Conservation (phyloP, 2,797 vertebrate genomes). For the Sparidentex hasta region DNA sequence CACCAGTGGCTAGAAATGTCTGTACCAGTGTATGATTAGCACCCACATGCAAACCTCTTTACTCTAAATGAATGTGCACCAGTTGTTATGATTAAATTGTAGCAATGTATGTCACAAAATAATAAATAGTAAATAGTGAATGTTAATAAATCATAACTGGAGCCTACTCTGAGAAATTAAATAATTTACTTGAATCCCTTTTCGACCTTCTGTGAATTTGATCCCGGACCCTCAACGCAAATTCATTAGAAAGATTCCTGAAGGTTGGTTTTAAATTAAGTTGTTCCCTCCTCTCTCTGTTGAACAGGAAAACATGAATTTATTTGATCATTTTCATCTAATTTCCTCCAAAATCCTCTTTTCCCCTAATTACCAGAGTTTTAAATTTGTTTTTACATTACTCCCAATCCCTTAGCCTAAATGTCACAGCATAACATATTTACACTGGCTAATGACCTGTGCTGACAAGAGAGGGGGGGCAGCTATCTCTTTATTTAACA, state of each 20-base stretch:
- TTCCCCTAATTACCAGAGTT: slow-evolving; percentile 43
- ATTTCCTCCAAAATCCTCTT: slow-evolving; percentile 28
- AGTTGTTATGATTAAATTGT: slow-evolving; percentile 13
- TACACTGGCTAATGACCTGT: slow-evolving; percentile 75
- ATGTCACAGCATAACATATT: slow-evolving; percentile 72
- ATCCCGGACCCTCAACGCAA: slow-evolving; percentile 13
- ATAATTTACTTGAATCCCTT: slow-evolving; percentile 25
- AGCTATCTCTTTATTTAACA: slow-evolving; percentile 69
- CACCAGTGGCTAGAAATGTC: background rate
- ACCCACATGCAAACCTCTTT: slow-evolving; percentile 10
- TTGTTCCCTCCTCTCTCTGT: slow-evolving; percentile 27
- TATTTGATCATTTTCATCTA: slow-evolving; percentile 26
- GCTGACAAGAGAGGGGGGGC: slow-evolving; percentile 58
- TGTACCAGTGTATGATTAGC: slow-evolving; percentile 1
- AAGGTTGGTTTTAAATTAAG: slow-evolving; percentile 46
- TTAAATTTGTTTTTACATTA: slow-evolving; percentile 45
- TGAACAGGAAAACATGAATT: slow-evolving; percentile 32
- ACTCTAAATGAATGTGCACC: background rate
- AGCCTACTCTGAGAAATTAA: slow-evolving; percentile 5
- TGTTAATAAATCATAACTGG: slow-evolving; percentile 30
- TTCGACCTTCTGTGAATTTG: slow-evolving; percentile 40
- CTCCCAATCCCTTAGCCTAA: slow-evolving; percentile 44
- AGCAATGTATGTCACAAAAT: slow-evolving; percentile 7
- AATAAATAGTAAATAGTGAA: slow-evolving; percentile 26
- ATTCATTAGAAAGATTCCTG: slow-evolving; percentile 27